phyloP scores from a whole-genome alignment of 2,797 vertebrate genomes.

The Chiroxiphia lanceolata region DNA sequence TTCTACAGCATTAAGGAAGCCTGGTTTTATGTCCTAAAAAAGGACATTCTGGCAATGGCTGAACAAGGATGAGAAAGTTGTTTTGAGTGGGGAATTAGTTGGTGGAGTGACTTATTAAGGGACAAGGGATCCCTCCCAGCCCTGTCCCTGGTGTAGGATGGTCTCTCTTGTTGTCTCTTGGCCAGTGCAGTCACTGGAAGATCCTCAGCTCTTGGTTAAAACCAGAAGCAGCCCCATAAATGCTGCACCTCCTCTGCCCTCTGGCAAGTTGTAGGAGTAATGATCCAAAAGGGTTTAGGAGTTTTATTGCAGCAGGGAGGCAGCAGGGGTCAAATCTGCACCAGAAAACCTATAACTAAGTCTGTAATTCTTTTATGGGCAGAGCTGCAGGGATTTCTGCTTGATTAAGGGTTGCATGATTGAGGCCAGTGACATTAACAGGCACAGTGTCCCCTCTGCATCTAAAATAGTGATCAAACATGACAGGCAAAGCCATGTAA shows the following conservation, averaged over 20 bases:
- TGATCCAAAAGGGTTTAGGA: constrained; percentile 35
- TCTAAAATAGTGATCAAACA: not conserved
- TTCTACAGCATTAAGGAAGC: not conserved
- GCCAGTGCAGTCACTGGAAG: not conserved
- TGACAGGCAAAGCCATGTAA: not conserved
- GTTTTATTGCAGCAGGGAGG: not conserved
- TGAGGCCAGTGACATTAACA: constrained; percentile 52
- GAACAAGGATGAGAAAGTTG: not conserved
- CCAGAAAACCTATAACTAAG: constrained; percentile 28
- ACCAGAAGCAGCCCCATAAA: not conserved
- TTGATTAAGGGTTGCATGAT: constrained; percentile 51
- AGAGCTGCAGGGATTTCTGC: constrained; percentile 59
- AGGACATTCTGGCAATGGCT: not conserved
- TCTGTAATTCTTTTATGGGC: constrained; percentile 32
- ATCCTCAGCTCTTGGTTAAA: not conserved
- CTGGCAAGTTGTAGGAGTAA: constrained; percentile 16
- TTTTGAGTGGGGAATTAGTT: not conserved
- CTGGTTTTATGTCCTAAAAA: not conserved
- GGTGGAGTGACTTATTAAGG: not conserved
- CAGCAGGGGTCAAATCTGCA: constrained; percentile 44
- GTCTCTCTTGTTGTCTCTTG: not conserved
- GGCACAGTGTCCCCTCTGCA: constrained; percentile 28
- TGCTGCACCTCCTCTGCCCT: not conserved
- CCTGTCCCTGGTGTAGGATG: not conserved
- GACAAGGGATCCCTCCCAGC: not conserved